Percentiles rank a stretch among this genome's conserved stretches.
phyloP scores from a whole-genome alignment of 1,140 invertebrate genomes.

The Plutomurus gul region DNA sequence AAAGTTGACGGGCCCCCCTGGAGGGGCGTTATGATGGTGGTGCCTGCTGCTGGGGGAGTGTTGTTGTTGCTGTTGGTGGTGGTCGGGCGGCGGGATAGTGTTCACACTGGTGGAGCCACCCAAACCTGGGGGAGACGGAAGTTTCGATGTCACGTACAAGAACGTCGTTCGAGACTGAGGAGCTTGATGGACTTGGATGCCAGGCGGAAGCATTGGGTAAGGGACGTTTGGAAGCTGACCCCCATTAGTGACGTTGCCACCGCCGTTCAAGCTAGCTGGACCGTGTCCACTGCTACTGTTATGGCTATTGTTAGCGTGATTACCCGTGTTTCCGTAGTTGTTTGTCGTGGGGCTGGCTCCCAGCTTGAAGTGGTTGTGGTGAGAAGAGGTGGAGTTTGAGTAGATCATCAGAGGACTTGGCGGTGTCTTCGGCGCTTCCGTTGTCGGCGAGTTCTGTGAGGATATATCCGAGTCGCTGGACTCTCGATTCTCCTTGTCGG shows the following conservation, averaged over 20 bases:
- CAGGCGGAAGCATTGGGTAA: constrained; percentile 53
- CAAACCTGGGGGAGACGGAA: constrained; percentile 40
- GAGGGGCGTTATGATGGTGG: neutral
- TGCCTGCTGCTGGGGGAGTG: neutral
- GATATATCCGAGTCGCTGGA: constrained; percentile 52
- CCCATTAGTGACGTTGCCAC: neutral
- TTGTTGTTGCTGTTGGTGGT: neutral
- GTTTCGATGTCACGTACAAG: constrained; percentile 52
- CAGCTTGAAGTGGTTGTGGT: constrained; percentile 7
- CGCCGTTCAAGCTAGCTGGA: neutral
- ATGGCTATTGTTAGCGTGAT: constrained; percentile 24
- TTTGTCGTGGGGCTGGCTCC: neutral
- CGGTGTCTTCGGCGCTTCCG: constrained; percentile 41
- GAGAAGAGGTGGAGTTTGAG: neutral
- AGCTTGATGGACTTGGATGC: constrained; percentile 52
- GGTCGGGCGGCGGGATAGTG: neutral
- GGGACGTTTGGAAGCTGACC: constrained; percentile 33
- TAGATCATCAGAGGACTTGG: constrained; percentile 13
- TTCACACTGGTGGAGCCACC: neutral
- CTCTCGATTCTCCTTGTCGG: constrained; percentile 53
- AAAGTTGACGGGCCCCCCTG: neutral
- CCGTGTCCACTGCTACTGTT: neutral
- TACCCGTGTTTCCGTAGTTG: constrained; percentile 4
- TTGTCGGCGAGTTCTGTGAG: constrained; percentile 48
- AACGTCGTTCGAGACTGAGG: constrained; percentile 51